These are phyloP conservation scores for Lepilemur ruficaudatus DNA, from an alignment of 2,797 vertebrate species.

Conservation along the genomic window DNA sequence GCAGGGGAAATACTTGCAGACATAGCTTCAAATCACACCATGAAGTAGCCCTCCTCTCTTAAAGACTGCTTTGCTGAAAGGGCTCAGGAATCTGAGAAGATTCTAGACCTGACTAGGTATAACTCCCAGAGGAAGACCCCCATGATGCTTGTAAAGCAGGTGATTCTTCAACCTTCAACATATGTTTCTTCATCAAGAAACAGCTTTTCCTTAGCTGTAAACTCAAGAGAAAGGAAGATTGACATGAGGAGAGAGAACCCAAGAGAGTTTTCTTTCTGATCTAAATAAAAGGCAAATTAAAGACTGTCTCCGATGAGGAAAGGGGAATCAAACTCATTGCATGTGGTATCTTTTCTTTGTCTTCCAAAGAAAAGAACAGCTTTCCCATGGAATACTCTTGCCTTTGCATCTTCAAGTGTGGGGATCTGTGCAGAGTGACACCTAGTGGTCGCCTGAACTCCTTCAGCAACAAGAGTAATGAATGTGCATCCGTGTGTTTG, in stretches of 20 bases:
- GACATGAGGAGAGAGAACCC: not conserved
- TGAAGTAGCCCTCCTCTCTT: not conserved
- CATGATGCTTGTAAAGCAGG: not conserved
- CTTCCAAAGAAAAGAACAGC: not conserved
- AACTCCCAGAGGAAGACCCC: not conserved
- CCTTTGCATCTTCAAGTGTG: not conserved
- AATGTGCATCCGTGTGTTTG: not conserved
- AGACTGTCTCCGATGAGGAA: not conserved
- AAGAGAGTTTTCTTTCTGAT: not conserved
- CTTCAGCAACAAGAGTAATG: not conserved
- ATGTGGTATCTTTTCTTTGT: not conserved
- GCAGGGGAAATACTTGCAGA: not conserved
- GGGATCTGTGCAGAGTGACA: conserved; percentile 74
- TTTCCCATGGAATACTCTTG: not conserved
- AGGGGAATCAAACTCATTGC: not conserved
- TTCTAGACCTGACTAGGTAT: not conserved
- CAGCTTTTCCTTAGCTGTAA: not conserved
- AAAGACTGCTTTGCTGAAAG: not conserved
- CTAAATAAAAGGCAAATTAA: not conserved
- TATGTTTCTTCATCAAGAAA: not conserved
- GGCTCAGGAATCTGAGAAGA: not conserved
- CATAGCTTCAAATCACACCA: not conserved
- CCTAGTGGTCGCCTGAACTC: conserved; percentile 66
- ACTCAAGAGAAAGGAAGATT: not conserved
- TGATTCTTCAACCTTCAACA: not conserved